phyloP scores from a whole-genome alignment of 2,888 invertebrate genomes.

The Hydroisotoma schaefferi region DNA sequence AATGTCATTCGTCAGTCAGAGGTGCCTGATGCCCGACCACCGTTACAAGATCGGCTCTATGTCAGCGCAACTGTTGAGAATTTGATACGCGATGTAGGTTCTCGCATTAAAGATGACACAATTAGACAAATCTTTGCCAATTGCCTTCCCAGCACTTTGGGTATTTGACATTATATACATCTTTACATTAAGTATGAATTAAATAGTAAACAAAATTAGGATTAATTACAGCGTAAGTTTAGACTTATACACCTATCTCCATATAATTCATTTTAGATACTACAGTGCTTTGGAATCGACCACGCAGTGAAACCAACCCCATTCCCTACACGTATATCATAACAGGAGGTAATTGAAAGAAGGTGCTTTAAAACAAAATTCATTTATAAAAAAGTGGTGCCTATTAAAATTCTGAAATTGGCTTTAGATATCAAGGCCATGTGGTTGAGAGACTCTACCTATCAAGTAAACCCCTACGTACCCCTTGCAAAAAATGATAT shows the following conservation, averaged over 20 bases:
- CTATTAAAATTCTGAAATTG: background rate
- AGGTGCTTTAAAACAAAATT: background rate
- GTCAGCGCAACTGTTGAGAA: constrained; percentile 37
- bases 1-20: constrained; percentile 6
- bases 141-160: constrained; percentile 43
- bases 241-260: background rate
- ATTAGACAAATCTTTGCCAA: constrained; percentile 42
- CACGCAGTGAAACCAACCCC: constrained; percentile 13
- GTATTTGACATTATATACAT: constrained; percentile 17
- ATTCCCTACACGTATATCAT: constrained; percentile 44
- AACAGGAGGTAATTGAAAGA: constrained; percentile 37
- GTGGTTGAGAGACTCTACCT: constrained; percentile 46
- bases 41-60: constrained; percentile 24
- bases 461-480: constrained; percentile 46
- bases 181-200: background rate
- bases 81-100: constrained; percentile 30
- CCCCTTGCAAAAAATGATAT: constrained; percentile 33
- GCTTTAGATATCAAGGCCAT: constrained; percentile 42
- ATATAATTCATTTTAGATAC: constrained; percentile 33
- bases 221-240: background rate
- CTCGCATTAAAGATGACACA: constrained; percentile 36
- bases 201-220: background rate
- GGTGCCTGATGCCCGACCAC: constrained; percentile 38
- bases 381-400: background rate
- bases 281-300: constrained; percentile 27